These are phyloP conservation scores for Drosophila erecta DNA, from an alignment of 1,140 invertebrate species.

Conservation along the genomic window DNA sequence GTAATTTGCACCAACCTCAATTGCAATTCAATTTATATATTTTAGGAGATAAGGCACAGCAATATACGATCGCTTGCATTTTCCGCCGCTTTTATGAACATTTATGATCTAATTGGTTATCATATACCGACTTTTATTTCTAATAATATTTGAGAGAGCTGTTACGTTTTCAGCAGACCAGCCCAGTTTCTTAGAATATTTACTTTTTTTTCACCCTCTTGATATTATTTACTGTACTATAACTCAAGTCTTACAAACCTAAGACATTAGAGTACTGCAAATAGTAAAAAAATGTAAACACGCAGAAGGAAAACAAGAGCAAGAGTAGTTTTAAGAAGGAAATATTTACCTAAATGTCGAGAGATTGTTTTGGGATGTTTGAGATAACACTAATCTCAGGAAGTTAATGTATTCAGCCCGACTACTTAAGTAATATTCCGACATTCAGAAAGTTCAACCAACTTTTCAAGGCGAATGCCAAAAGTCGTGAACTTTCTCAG, in stretches of 20 bases:
- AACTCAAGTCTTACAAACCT: background rate
- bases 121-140: background rate
- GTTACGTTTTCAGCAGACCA: background rate
- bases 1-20: constrained; percentile 4
- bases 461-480: constrained; percentile 43
- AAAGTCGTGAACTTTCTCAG: constrained; percentile 30
- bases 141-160: background rate
- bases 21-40: background rate
- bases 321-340: constrained; percentile 13
- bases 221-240: background rate
- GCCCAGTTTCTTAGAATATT: background rate
- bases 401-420: constrained; percentile 5
- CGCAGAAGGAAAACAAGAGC: background rate
- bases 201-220: background rate
- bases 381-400: constrained; percentile 31
- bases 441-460: constrained; percentile 39
- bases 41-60: background rate
- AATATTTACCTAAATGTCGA: constrained; percentile 32
- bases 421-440: background rate
- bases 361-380: constrained; percentile 17
- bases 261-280: background rate
- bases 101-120: background rate
- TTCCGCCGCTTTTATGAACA: background rate
- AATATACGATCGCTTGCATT: background rate
- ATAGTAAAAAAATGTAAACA: background rate